A percentile compares a stretch with the other conserved stretches of the same genome.
These are phyloP conservation scores for Mythimna albipuncta DNA, from an alignment of 2,888 invertebrate species.

Conservation along the genomic window DNA sequence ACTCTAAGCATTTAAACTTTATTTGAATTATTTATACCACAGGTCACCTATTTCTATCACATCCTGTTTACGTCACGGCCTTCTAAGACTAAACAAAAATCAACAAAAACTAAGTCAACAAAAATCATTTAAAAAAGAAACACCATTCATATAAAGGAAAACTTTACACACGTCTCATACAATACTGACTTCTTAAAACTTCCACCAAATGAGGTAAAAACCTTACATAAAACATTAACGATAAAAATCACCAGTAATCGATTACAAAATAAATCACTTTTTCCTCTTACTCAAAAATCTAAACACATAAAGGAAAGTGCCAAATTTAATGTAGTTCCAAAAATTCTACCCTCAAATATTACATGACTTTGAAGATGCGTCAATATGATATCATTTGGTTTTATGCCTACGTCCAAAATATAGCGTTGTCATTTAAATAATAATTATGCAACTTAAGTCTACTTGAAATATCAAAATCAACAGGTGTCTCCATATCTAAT, in stretches of 20 bases:
- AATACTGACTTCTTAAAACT: constrained; percentile 3
- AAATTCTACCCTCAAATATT: constrained; percentile 25
- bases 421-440: constrained; percentile 20
- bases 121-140: too few relatives aligned
- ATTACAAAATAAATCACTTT: constrained; percentile 33
- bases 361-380: constrained; percentile 11
- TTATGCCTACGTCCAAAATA: constrained; percentile 39
- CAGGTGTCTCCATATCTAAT: constrained; percentile 8
- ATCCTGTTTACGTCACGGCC: too few relatives aligned
- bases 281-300: constrained; percentile 22
- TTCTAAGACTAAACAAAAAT: too few relatives aligned
- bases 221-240: constrained; percentile 16
- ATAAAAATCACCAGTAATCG: constrained; percentile 34
- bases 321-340: constrained; percentile 13
- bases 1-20: too few relatives aligned
- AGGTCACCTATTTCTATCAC: too few relatives aligned
- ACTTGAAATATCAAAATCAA: constrained; percentile 20
- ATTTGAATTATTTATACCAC: too few relatives aligned
- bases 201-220: constrained; percentile 13
- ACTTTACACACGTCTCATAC: too few relatives aligned
- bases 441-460: constrained; percentile 21
- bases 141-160: neutral
- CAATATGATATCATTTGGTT: constrained; percentile 7
- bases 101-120: too few relatives aligned
- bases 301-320: constrained; percentile 34